These are phyloP conservation scores for Sebastes baramenuke DNA, from an alignment of 2,797 vertebrate genomes.

Conservation along the genomic window DNA sequence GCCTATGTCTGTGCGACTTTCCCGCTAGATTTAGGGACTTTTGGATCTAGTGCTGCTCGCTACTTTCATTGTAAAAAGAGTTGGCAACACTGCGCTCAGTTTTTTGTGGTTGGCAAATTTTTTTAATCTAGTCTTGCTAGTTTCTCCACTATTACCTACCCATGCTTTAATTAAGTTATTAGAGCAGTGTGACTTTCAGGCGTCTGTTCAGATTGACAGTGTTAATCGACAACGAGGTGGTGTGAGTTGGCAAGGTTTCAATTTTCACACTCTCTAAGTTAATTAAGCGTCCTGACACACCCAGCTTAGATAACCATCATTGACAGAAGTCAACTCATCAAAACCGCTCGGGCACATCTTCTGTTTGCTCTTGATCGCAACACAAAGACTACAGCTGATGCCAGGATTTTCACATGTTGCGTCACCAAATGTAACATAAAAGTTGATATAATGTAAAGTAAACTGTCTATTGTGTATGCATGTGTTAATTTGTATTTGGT, in stretches of 20 bases:
- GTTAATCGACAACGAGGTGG: neutral
- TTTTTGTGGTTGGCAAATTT: neutral
- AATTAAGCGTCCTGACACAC: too few species aligned
- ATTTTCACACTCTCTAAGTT: too few species aligned
- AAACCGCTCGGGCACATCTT: too few species aligned
- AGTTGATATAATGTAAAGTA: neutral
- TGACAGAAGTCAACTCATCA: too few species aligned
- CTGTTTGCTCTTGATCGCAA: neutral
- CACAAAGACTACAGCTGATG: neutral
- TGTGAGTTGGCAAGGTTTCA: neutral
- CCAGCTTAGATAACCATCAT: too few species aligned
- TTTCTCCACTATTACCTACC: neutral
- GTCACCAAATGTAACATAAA: neutral
- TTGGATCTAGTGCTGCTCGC: rapidly evolving
- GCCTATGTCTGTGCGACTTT: too few species aligned
- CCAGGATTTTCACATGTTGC: neutral
- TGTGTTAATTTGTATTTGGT: neutral
- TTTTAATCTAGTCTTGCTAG: neutral
- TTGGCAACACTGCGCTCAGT: too few species aligned
- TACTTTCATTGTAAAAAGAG: too few species aligned
- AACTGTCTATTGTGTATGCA: neutral
- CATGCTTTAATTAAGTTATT: neutral
- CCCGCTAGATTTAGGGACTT: rapidly evolving
- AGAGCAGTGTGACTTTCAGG: neutral
- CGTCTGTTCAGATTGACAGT: neutral